Percentiles rank a stretch among this genome's conserved stretches.
These are phyloP conservation scores for Heteropelma amictum DNA, from an alignment of 2,888 invertebrate genomes.

Conservation along the genomic window DNA sequence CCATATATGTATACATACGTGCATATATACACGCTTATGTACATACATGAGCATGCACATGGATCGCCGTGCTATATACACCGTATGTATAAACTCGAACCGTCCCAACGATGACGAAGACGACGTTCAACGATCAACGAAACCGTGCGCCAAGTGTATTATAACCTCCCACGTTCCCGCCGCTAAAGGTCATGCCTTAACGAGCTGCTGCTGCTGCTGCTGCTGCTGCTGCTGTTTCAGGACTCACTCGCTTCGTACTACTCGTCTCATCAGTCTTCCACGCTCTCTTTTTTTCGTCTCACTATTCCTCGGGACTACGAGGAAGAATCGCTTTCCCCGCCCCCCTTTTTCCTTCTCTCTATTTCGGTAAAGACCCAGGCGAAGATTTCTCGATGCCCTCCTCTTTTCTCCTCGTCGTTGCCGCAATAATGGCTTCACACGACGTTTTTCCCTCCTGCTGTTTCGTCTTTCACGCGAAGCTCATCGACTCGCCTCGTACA, in stretches of 20 bases:
- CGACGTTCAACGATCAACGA: conserved; percentile 65
- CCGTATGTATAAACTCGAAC: conserved; percentile 10
- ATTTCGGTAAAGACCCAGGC: conserved; percentile 42
- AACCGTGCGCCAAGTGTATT: conserved; percentile 68
- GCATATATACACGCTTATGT: not conserved
- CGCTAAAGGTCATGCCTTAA: conserved; percentile 76
- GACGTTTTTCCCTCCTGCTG: not conserved
- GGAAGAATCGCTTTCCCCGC: too few species aligned
- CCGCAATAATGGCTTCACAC: too few species aligned
- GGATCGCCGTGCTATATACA: not conserved
- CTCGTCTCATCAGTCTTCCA: not conserved
- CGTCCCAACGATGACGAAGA: conserved; percentile 46
- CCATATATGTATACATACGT: conserved; percentile 25
- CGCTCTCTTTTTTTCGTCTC: not conserved
- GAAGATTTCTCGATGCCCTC: not conserved
- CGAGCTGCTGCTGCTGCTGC: conserved; percentile 71
- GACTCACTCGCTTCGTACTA: conserved; percentile 24
- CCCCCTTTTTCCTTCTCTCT: conserved; percentile 24
- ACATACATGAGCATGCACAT: not conserved
- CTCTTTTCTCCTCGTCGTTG: not conserved
- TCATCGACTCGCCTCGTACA: too few species aligned
- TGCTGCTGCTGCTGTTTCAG: conserved; percentile 65
- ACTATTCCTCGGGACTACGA: conserved; percentile 11
- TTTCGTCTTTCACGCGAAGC: not conserved
- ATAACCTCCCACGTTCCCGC: conserved; percentile 74